Conservation (phyloP, 2,797 vertebrate species). For the Onychomys leucogaster region DNA sequence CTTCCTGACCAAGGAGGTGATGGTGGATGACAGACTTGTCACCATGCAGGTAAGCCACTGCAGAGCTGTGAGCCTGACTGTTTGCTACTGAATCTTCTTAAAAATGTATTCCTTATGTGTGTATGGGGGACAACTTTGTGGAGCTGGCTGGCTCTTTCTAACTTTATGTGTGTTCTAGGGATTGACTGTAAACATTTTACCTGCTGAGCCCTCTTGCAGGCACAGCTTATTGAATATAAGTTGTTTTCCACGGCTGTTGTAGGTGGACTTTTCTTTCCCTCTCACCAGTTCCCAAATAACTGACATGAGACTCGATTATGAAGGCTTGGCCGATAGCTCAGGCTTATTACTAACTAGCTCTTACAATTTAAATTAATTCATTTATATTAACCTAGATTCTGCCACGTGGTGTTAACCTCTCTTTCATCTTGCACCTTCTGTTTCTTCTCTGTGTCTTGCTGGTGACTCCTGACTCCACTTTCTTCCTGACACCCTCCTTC, state of each 20-base stretch:
- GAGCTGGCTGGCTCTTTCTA: background rate
- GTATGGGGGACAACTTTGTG: no score
- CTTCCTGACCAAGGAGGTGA: slow-evolving; percentile 99
- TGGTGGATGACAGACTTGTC: slow-evolving; percentile 99
- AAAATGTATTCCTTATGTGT: background rate
- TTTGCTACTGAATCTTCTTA: background rate
- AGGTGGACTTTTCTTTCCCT: background rate
- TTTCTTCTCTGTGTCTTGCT: background rate
- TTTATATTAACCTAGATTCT: background rate
- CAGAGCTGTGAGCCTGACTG: fast-evolving
- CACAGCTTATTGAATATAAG: background rate
- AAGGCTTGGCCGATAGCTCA: background rate
- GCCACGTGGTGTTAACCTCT: background rate
- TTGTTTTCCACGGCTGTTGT: background rate
- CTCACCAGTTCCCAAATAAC: background rate
- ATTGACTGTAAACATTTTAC: background rate
- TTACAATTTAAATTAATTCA: background rate
- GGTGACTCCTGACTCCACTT: background rate
- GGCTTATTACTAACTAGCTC: background rate
- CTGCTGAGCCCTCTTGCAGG: background rate
- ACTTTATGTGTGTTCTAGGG: background rate
- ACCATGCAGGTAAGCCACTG: slow-evolving; percentile 96
- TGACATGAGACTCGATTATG: background rate
- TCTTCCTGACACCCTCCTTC: no score
- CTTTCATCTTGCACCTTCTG: background rate